Base-by-base conservation (phyloP, 2,888 invertebrate species). In the Ophion obscuratus region DNA sequence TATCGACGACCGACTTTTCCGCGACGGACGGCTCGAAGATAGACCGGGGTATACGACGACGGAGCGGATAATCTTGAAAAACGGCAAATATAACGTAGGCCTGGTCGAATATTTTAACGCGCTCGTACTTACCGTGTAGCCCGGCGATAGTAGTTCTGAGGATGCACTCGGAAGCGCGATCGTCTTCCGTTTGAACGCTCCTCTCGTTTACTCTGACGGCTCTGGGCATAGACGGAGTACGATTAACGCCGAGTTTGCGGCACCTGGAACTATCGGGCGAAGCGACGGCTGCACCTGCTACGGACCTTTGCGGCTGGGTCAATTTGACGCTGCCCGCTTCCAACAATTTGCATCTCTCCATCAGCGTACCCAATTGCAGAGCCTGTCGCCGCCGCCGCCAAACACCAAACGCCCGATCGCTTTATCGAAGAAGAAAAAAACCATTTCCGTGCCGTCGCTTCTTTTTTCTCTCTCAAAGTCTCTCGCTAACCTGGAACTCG, bases 1-100 rank as follows among this genome's bases (percentile, higher is more conserved):
- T 90, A 81, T 92, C 91, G 53, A 94, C 89, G 44, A 94, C 88
- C 0, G 93, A 89, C 71, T 92, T 93, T 88, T 94, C 94, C 27
- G 91, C 87, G 11, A 90, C 68, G 0, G 93, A 88, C 24, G 89
- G 73, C 74, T 91, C 91, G 76, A 93, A 93, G 76, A 92, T 90
- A 40, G 88, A 84, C 57, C 90, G 87, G 17, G 94, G 92, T 85
- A 94, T 91, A 62, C 87, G 88, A 62, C 87, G 88, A 11, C 84
- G 88, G 20, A 94, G 89, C 11, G 92, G 92, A 88, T 88, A 88
- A 83, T 88, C 92, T 92, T 66, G 36, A 82, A 53, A 75, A 17
- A 75, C 40, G 5, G 14, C 84, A 64, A 68, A 73, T 27, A 66
- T 6, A 59, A 11, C 36, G n/a, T 24, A 70, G 31, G 7, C n/a